phyloP scores from a whole-genome alignment of 2,113 vertebrate species.

The Zosterops hypoxanthus region DNA sequence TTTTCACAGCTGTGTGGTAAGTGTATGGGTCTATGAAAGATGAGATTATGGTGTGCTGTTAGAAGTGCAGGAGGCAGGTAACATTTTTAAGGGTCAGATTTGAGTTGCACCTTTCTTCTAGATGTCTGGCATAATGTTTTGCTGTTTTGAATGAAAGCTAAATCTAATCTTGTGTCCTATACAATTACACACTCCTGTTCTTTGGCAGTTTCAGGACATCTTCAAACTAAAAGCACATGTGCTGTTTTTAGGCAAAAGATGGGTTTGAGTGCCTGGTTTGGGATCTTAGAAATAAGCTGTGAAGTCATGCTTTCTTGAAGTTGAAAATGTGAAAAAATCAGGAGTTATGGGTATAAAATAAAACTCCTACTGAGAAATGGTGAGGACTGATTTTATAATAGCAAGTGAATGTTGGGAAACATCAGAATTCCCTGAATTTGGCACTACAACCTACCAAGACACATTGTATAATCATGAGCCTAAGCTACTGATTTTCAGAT shows the following conservation, averaged over 20 bases:
- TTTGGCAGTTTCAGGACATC: background rate
- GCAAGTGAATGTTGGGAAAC: background rate
- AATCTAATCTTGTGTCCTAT: background rate
- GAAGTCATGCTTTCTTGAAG: background rate
- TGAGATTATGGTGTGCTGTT: background rate
- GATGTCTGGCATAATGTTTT: background rate
- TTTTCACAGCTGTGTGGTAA: background rate
- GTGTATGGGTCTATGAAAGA: background rate
- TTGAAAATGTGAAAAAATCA: background rate
- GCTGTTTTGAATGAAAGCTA: background rate
- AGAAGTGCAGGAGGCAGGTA: background rate
- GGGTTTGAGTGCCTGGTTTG: background rate
- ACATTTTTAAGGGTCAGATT: background rate
- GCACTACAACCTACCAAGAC: background rate
- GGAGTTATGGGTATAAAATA: background rate
- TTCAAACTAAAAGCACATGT: background rate
- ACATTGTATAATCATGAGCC: background rate
- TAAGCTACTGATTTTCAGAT: conserved; percentile 1
- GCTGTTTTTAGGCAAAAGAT: background rate
- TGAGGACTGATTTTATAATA: background rate
- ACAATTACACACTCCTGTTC: background rate
- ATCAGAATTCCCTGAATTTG: background rate
- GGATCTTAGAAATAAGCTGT: background rate
- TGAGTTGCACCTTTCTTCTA: background rate
- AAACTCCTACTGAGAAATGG: background rate